Evolutionary conservation across 2,797 vertebrate genomes (phyloP), one percentile per base, ranked within the genome.

Genomic region (Enteromius thamalakanensis): DNA sequence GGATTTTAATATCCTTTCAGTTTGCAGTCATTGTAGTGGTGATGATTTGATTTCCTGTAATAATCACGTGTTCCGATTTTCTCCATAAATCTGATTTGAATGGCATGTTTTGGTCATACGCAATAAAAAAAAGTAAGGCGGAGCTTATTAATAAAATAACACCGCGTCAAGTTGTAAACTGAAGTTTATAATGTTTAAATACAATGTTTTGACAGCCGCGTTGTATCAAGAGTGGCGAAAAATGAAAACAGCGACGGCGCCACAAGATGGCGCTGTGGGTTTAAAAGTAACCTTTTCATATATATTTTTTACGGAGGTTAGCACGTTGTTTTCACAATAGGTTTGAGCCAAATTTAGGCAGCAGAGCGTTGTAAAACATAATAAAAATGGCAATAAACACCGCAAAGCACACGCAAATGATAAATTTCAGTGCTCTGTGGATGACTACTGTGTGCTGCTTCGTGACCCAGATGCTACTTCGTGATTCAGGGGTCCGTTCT

Each of bases 21-120:
- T 77, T 76, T 47, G 15, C 40, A 23, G 55, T 45, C 17, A 32
- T 9, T 62, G 58, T 29, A 76, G 21, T 65, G 58, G 49, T 60
- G 79, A 53, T 82, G 79, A 82, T 88, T 86, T 77, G 86, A 85
- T 86, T 88, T 86, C 84, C 86, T 87, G 87, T 74, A 62, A 70
- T 53, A 17, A 72, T 87, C 84, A 88, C 87, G 87, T 88, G 86
- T 65, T 78, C 80, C 9, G 51, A 11, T 65, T 37, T 60, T 81
- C 42, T 40, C 60, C 68, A 9, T 65, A 80, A 29, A 49, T 55
- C 45, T 82, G 1, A 34, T 77, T 17, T 1, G 47, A 51, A 65
- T 11, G 14, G 58, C n/a, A 32, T 9, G 21, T 1, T 51, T 60
- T 3, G 14, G 8, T 4, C 23, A 47, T 32, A 51, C 15, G 15